Conservation (phyloP, 1,140 invertebrate species). For the Brachionus calyciflorus region DNA sequence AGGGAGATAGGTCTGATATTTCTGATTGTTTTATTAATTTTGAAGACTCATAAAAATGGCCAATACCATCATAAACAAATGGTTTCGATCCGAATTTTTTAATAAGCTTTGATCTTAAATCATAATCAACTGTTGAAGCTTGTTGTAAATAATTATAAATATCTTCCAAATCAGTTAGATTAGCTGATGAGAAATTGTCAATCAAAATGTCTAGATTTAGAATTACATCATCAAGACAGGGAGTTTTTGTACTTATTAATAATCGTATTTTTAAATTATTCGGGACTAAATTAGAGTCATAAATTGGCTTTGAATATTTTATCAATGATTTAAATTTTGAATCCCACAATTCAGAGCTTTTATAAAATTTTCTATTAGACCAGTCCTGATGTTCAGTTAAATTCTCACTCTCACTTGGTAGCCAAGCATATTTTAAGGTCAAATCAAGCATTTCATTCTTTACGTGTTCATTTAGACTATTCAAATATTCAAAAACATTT, state of each 20-base stretch:
- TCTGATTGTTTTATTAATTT: constrained; percentile 10
- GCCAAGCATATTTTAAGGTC: background rate
- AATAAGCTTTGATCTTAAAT: background rate
- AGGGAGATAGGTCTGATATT: background rate
- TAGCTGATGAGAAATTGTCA: background rate
- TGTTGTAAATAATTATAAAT: background rate
- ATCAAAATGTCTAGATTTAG: background rate
- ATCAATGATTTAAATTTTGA: background rate
- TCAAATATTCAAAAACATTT: background rate
- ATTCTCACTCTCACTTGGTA: background rate
- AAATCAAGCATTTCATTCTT: background rate
- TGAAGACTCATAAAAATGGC: background rate
- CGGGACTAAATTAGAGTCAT: background rate
- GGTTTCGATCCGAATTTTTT: background rate
- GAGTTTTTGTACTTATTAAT: background rate
- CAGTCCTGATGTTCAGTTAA: background rate
- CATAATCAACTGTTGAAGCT: background rate
- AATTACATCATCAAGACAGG: background rate
- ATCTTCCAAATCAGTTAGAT: background rate
- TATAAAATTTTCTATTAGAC: constrained; percentile 13
- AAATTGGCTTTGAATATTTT: background rate
- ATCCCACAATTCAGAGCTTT: constrained; percentile 3
- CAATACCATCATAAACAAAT: background rate
- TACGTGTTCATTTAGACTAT: background rate
- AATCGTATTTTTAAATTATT: background rate